These are phyloP conservation scores for Drosophila kokeensis DNA, from an alignment of 2,888 invertebrate species.

Conservation along the genomic window DNA sequence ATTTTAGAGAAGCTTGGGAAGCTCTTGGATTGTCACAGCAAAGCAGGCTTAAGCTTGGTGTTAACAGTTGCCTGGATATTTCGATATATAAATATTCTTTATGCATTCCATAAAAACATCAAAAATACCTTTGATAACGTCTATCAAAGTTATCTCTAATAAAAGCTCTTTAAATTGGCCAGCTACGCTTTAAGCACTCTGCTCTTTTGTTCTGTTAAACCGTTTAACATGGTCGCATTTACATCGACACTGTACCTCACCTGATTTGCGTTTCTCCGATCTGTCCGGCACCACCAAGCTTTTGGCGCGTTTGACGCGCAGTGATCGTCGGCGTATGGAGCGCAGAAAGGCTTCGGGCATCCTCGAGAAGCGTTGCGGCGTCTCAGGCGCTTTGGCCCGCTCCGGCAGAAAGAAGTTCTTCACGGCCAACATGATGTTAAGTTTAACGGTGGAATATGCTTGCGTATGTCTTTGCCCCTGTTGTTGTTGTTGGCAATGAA, in stretches of 20 bases:
- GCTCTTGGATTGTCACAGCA: not conserved
- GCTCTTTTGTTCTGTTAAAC: not conserved
- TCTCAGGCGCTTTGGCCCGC: slow-evolving; percentile 86
- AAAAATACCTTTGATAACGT: not conserved
- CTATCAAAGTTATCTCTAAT: not conserved
- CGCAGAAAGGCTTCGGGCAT: slow-evolving; percentile 91
- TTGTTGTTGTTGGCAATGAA: slow-evolving; percentile 67
- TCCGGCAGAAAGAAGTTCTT: slow-evolving; percentile 91
- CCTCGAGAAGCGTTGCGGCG: slow-evolving; percentile 87
- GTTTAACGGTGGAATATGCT: slow-evolving; percentile 23
- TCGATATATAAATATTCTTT: not conserved
- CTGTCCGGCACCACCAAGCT: slow-evolving; percentile 88
- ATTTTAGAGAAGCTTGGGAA: not conserved
- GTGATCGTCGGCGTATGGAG: slow-evolving; percentile 89
- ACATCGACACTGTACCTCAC: slow-evolving; percentile 85
- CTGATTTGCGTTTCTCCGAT: slow-evolving; percentile 92
- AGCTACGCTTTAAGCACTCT: not conserved
- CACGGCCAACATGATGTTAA: slow-evolving; percentile 87
- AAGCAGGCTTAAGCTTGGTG: no score
- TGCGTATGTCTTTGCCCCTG: slow-evolving; percentile 7
- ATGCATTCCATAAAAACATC: not conserved
- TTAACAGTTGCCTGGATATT: not conserved
- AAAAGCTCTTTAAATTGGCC: not conserved
- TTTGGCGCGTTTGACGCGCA: slow-evolving; percentile 91
- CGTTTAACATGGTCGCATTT: slow-evolving; percentile 58